Evolutionary conservation across 2,888 invertebrate species (phyloP).

Genomic region (Pseudococcus longispinus): DNA sequence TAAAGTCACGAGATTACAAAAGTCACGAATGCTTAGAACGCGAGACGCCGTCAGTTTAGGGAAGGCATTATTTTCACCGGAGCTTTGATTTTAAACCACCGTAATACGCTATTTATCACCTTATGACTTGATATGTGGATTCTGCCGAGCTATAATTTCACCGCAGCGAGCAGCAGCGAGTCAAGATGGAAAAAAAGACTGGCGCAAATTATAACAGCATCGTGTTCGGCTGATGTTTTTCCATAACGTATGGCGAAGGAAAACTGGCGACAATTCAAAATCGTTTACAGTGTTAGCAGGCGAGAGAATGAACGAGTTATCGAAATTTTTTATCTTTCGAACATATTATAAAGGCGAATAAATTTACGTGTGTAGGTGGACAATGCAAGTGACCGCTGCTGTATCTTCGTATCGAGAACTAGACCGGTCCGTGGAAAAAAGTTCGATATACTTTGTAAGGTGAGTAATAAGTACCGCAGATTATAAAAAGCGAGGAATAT

Average conservation of each 20-base stretch:
- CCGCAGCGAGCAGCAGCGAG: not conserved
- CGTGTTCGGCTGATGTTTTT: not conserved
- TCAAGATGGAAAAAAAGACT: not conserved
- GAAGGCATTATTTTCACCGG: not conserved
- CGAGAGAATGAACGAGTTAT: not conserved
- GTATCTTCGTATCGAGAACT: not conserved
- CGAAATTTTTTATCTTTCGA: constrained; percentile 29
- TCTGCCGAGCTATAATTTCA: not conserved
- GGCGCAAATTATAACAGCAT: not conserved
- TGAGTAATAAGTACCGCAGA: not conserved
- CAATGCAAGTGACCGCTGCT: not conserved
- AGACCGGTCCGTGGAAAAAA: not conserved
- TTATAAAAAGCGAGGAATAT: not conserved
- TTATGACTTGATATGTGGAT: not conserved
- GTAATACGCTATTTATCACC: not conserved
- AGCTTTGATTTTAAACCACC: not conserved
- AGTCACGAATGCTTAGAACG: not conserved
- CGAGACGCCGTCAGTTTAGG: not conserved
- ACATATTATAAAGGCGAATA: not conserved
- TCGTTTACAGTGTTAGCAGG: not conserved
- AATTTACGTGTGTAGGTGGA: constrained; percentile 10
- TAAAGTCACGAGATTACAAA: not conserved
- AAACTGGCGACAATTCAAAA: constrained; percentile 34
- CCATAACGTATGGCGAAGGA: constrained; percentile 6
- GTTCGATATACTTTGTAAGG: not conserved